These are phyloP conservation scores for Ridgeia piscesae DNA, from an alignment of 1,140 invertebrate genomes.

Conservation along the genomic window DNA sequence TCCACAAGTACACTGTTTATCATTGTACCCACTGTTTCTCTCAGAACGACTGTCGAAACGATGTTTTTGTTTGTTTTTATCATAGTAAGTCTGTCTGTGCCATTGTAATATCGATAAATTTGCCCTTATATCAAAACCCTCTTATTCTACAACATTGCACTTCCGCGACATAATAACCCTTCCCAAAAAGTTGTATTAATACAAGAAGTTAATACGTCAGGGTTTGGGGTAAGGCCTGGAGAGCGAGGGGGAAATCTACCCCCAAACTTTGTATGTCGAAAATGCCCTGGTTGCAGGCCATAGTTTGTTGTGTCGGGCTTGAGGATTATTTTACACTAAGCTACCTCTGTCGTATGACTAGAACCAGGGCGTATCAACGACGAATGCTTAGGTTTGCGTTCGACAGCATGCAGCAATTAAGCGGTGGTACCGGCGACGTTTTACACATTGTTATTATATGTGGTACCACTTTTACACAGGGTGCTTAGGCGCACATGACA, in stretches of 20 bases:
- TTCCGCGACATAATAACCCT: neutral
- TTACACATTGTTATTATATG: neutral
- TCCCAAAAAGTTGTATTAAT: neutral
- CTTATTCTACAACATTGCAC: neutral
- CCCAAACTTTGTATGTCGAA: neutral
- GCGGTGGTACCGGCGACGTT: neutral
- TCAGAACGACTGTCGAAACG: too few species aligned
- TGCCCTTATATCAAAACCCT: neutral
- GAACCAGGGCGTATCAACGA: neutral
- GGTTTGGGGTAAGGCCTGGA: neutral
- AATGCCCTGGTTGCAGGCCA: neutral
- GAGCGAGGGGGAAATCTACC: neutral
- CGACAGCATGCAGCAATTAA: neutral
- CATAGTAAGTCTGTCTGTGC: neutral
- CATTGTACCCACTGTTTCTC: too few species aligned
- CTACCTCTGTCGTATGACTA: neutral
- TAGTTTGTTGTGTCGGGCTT: neutral
- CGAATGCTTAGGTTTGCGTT: neutral
- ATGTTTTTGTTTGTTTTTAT: neutral
- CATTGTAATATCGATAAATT: neutral
- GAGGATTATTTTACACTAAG: neutral
- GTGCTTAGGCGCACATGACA: neutral
- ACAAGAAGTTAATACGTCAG: neutral
- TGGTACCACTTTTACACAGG: neutral
- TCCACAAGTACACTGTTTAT: too few species aligned